A percentile compares a stretch with the other conserved stretches of the same genome.
Evolutionary conservation across 2,113 vertebrate species (phyloP).

Genomic region (Seriola dumerili): DNA sequence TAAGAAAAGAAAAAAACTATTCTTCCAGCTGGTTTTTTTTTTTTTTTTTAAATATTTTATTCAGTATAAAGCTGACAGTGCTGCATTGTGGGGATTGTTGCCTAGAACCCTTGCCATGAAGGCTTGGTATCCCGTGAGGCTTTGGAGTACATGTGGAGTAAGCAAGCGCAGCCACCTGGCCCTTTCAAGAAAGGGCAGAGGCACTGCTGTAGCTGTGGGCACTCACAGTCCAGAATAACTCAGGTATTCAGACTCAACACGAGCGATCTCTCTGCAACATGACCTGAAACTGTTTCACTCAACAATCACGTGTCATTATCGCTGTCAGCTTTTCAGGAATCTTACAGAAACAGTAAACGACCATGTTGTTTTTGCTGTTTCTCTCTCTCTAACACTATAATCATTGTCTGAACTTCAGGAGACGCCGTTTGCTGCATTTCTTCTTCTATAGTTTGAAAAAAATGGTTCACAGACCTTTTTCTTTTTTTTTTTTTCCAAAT

Average conservation of each 20-base stretch:
- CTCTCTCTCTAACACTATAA: slow-evolving; percentile 1
- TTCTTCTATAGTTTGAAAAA: background rate
- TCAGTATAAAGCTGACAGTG: slow-evolving; percentile 13
- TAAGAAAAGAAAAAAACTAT: slow-evolving; percentile 38
- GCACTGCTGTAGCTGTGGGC: slow-evolving; percentile 27
- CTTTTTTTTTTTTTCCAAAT: background rate
- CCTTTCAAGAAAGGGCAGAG: slow-evolving; percentile 43
- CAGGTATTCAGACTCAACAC: slow-evolving; percentile 16
- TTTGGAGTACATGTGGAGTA: slow-evolving; percentile 41
- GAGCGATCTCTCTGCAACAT: slow-evolving; percentile 21
- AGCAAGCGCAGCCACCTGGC: slow-evolving; percentile 57
- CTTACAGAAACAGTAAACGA: background rate
- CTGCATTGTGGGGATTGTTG: slow-evolving; percentile 40
- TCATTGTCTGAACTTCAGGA: background rate
- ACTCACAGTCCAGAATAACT: slow-evolving; percentile 11
- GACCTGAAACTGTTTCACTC: slow-evolving; percentile 3
- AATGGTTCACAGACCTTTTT: background rate
- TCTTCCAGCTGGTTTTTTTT: slow-evolving; percentile 28
- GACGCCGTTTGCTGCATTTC: background rate
- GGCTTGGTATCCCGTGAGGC: slow-evolving; percentile 40
- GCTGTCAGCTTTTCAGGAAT: background rate
- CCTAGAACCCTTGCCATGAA: slow-evolving; percentile 12
- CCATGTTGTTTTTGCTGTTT: background rate
- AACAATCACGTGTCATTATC: background rate
- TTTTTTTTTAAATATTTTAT: background rate